These are phyloP conservation scores for Iphiclides podalirius DNA, from an alignment of 2,888 invertebrate genomes.

Conservation along the genomic window DNA sequence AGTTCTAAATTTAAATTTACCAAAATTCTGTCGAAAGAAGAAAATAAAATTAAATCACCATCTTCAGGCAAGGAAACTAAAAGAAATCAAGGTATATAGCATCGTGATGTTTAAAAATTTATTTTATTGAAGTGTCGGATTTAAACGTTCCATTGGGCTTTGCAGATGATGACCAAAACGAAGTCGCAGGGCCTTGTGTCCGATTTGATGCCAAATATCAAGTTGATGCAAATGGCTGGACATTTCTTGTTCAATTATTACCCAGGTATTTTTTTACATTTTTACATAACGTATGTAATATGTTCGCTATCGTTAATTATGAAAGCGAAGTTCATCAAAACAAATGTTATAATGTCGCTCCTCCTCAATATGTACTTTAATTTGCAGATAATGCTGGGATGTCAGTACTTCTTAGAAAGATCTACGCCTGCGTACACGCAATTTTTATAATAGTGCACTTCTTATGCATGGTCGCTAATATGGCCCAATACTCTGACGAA, in stretches of 20 bases:
- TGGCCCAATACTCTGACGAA: conserved; percentile 86
- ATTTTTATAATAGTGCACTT: conserved; percentile 83
- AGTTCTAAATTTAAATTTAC: too few species aligned
- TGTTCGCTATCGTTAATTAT: too few species aligned
- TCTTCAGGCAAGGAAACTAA: too few species aligned
- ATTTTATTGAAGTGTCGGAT: too few species aligned
- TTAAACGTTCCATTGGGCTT: conserved; percentile 28
- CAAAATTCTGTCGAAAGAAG: too few species aligned
- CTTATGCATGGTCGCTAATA: conserved; percentile 82
- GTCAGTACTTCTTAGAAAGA: conserved; percentile 79
- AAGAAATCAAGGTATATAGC: too few species aligned
- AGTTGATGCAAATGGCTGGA: conserved; percentile 87
- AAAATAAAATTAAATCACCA: too few species aligned
- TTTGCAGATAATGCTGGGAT: conserved; percentile 63
- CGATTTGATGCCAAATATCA: conserved; percentile 91
- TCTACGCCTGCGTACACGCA: conserved; percentile 82
- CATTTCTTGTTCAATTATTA: conserved; percentile 90
- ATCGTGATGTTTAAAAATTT: too few species aligned
- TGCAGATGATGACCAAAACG: conserved; percentile 70
- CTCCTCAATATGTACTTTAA: too few species aligned
- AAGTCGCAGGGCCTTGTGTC: conserved; percentile 86
- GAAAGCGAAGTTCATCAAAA: too few species aligned
- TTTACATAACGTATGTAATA: too few species aligned
- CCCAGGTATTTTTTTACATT: conserved; percentile 66
- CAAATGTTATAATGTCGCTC: too few species aligned